Conservation (phyloP, 2,888 invertebrate genomes). For the Thecophora atra region DNA sequence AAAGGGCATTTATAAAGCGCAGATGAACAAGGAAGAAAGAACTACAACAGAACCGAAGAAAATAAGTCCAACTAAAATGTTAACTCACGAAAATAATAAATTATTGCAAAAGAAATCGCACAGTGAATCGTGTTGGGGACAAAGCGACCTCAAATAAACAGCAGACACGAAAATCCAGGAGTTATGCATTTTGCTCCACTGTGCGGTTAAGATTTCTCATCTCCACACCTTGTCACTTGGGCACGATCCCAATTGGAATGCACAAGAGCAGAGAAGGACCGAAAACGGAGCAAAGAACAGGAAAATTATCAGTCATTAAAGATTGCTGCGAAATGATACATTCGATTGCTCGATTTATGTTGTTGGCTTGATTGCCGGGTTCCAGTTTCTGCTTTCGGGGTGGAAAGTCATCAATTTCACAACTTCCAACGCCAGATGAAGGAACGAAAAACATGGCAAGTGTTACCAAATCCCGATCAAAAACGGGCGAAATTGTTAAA, state of each 20-base stretch:
- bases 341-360: conserved; percentile 14
- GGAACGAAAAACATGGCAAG: too few relatives aligned
- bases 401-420: too few relatives aligned
- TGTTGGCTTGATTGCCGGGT: conserved; percentile 3
- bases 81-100: not conserved
- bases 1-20: conserved; percentile 27
- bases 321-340: conserved; percentile 15
- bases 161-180: not conserved
- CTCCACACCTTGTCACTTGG: conserved; percentile 24
- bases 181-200: conserved; percentile 4
- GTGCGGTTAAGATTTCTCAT: conserved; percentile 5
- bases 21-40: not conserved
- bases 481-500: too few relatives aligned
- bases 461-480: too few relatives aligned
- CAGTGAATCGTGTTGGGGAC: not conserved
- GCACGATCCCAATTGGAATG: not conserved
- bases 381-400: not conserved
- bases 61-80: conserved; percentile 6
- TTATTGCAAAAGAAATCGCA: not conserved
- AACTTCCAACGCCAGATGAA: too few relatives aligned
- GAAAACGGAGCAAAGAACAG: not conserved
- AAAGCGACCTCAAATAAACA: not conserved
- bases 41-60: not conserved
- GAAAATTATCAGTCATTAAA: conserved; percentile 22
- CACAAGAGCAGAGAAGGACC: not conserved